These are phyloP conservation scores for Hippasteria phrygiana DNA, from an alignment of 53 echinoderm and acorn worm species.

Conservation along the genomic window DNA sequence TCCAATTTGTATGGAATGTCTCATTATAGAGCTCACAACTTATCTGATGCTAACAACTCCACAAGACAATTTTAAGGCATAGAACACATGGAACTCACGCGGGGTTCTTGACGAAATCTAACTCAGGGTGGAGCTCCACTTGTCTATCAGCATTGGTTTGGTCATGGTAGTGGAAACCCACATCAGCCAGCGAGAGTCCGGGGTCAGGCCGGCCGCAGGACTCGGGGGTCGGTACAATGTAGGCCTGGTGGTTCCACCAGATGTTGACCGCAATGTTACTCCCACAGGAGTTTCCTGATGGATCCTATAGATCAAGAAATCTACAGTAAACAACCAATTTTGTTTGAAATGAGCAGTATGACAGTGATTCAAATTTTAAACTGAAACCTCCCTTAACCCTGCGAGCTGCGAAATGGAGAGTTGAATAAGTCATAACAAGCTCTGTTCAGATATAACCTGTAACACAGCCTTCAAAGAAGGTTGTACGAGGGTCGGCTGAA, in stretches of 20 bases:
- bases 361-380: not conserved
- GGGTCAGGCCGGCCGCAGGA: conserved; percentile 14
- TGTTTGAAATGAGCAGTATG: too few species aligned
- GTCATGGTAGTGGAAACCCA: not conserved
- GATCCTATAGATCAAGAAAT: conserved; percentile 57
- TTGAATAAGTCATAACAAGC: too few species aligned
- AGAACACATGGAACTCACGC: not conserved
- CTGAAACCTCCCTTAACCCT: too few species aligned
- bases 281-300: conserved; percentile 83
- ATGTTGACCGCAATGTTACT: conserved; percentile 86
- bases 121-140: not conserved
- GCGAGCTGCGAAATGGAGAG: too few species aligned
- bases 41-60: not conserved
- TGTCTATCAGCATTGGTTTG: not conserved
- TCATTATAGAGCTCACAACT: too few species aligned
- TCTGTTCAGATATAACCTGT: too few species aligned
- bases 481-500: too few species aligned
- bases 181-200: conserved; percentile 36
- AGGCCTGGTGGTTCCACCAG: conserved; percentile 83
- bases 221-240: conserved; percentile 59
- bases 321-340: not conserved
- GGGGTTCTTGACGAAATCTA: not conserved
- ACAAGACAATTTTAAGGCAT: not conserved
- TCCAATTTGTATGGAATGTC: too few species aligned
- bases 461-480: too few species aligned